A percentile compares a stretch with the other conserved stretches of the same genome.
phyloP scores from a whole-genome alignment of 2,888 invertebrate genomes.

The Caenorhabditis sinica region DNA sequence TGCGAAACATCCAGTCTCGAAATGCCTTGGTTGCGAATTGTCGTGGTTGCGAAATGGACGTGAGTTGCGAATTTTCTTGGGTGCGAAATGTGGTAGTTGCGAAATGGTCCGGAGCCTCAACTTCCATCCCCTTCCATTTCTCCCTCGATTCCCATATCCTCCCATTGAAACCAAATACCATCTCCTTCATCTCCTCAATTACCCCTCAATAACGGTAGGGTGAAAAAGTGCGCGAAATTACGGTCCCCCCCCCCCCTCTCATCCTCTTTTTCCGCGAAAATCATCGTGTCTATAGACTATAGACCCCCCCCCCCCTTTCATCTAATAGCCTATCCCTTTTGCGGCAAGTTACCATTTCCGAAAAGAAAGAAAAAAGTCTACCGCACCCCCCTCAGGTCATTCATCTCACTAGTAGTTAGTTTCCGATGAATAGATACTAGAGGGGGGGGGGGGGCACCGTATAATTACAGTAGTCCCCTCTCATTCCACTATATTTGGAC shows the following conservation, averaged over 20 bases:
- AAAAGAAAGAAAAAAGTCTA: conserved; percentile 28
- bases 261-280: not conserved
- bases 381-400: conserved; percentile 40
- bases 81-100: too few relatives aligned
- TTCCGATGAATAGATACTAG: conserved; percentile 29
- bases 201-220: conserved; percentile 12
- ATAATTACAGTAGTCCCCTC: conserved; percentile 51
- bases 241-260: not conserved
- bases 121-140: not conserved
- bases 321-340: conserved; percentile 1
- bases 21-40: too few relatives aligned
- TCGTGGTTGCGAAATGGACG: too few relatives aligned
- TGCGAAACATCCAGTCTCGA: too few relatives aligned
- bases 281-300: conserved; percentile 40
- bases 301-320: not conserved
- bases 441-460: not conserved
- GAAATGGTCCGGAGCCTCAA: too few relatives aligned
- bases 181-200: not conserved
- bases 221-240: conserved; percentile 52
- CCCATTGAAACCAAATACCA: not conserved
- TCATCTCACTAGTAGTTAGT: conserved; percentile 35
- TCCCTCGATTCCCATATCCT: not conserved
- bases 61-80: too few relatives aligned
- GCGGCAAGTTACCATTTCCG: conserved; percentile 15
- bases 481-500: not conserved